Evolutionary conservation across 2,113 vertebrate genomes (phyloP).

Genomic region (Chaetura pelagica): DNA sequence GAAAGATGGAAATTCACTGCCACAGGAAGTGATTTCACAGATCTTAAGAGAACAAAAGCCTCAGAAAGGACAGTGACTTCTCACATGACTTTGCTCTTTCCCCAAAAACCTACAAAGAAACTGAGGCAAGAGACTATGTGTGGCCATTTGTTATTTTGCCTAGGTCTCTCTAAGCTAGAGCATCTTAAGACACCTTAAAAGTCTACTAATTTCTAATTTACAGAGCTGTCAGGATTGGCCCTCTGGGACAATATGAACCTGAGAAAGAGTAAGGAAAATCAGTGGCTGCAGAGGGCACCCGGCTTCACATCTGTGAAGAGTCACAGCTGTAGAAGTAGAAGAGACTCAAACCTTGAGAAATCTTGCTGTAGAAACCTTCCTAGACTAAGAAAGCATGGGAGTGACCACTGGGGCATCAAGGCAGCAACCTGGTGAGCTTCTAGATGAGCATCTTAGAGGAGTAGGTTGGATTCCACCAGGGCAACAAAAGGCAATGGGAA

Average conservation of each 20-base stretch:
- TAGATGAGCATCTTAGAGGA: not conserved
- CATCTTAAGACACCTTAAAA: not conserved
- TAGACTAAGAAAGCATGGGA: accelerated
- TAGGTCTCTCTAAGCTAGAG: not conserved
- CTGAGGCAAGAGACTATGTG: not conserved
- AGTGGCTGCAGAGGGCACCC: not conserved
- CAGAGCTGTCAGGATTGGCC: not conserved
- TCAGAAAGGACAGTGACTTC: not conserved
- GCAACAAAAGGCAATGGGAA: not conserved
- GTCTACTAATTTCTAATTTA: not conserved
- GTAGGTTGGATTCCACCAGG: not conserved
- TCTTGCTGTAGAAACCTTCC: not conserved
- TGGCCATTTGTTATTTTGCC: not conserved
- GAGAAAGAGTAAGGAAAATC: not conserved
- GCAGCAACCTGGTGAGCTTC: not conserved
- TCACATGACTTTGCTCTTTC: not conserved
- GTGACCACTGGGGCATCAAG: not conserved
- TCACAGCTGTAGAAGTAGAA: not conserved
- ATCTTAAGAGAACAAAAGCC: not conserved
- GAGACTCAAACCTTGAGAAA: not conserved
- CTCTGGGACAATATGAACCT: not conserved
- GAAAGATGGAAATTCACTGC: not conserved
- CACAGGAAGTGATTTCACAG: not conserved
- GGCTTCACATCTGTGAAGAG: not conserved
- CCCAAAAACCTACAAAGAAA: not conserved